phyloP scores from a whole-genome alignment of 2,113 vertebrate genomes.

The Phrynocephalus versicolor region DNA sequence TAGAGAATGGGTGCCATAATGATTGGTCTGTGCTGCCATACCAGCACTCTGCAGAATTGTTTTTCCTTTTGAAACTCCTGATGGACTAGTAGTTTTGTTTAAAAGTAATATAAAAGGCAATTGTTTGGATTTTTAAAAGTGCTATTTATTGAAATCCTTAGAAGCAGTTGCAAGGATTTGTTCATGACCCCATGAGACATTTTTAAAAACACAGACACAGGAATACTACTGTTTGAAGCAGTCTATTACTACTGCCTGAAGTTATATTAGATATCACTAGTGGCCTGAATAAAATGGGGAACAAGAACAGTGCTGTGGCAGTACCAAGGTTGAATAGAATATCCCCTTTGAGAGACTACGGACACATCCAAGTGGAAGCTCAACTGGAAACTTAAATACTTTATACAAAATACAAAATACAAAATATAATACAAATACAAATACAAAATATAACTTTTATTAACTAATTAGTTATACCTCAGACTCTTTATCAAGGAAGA shows the following conservation, averaged over 20 bases:
- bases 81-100: constrained; percentile 93
- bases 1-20: constrained; percentile 93
- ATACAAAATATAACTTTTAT: neutral
- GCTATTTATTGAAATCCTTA: constrained; percentile 84
- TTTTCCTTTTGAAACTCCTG: constrained; percentile 87
- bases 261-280: constrained; percentile 71
- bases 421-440: too few species aligned
- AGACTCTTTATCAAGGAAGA: neutral
- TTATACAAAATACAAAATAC: too few species aligned
- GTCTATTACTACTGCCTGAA: constrained; percentile 65
- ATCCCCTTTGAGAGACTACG: constrained; percentile 55
- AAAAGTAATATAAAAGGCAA: constrained; percentile 90
- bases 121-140: constrained; percentile 85
- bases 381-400: too few species aligned
- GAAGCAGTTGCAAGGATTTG: constrained; percentile 81
- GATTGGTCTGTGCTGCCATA: constrained; percentile 92
- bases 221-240: constrained; percentile 78
- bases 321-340: constrained; percentile 72
- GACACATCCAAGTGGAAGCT: constrained; percentile 53
- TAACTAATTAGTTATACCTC: neutral
- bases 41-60: constrained; percentile 88
- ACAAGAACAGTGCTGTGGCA: constrained; percentile 73
- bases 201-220: constrained; percentile 69
- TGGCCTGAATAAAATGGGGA: constrained; percentile 72
- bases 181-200: constrained; percentile 77